Evolutionary conservation across 2,888 invertebrate species (phyloP), one percentile per base, ranked within the genome.

Genomic region (Nomada ruficornis): DNA sequence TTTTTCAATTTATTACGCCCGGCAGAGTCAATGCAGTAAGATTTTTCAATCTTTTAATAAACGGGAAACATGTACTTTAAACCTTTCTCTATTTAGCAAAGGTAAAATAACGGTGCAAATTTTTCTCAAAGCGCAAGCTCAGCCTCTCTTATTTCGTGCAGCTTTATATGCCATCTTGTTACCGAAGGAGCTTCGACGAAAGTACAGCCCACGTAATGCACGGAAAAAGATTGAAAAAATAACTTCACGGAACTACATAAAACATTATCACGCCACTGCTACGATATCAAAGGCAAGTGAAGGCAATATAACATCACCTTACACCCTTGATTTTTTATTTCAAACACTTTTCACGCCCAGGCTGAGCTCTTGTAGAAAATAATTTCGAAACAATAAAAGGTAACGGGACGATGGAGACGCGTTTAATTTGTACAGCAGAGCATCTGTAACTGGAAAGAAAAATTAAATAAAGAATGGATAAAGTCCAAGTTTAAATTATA

Each of bases 171-270:
- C 23, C 44, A 65, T 47, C 47, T 65, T 42, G 65, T 79, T 79
- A 70, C 55, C 26, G 18, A 71, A 65, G 20, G 47, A 71, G 65
- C 60, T 65, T 29, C 54, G 11, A 29, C 44, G 55, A 65, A 60
- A 77, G 57, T 23, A 59, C 44, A 13, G 50, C 11, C n/a, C 13
- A 29, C 7, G 26, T 65, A 50, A 71, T 47, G 70, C 47, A 47
- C 36, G 55, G 47, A 54, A 54, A 70, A 36, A 79, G 59, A 71
- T 65, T 54, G 65, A 78, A 78, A 55, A 79, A 47, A 77, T 73
- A 73, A 73, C 65, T 54, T 29, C 47, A 52, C 11, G 52, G 44
- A 73, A 73, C 44, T 54, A 10, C 54, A 67, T 74, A 29, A 60
- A 78, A 60, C 67, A 68, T 74, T 74, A 67, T 74, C 62, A 18